Percentiles rank a stretch among this genome's conserved stretches.
Evolutionary conservation across 1,140 invertebrate species (phyloP).

Genomic region (Platorchestia sp.): DNA sequence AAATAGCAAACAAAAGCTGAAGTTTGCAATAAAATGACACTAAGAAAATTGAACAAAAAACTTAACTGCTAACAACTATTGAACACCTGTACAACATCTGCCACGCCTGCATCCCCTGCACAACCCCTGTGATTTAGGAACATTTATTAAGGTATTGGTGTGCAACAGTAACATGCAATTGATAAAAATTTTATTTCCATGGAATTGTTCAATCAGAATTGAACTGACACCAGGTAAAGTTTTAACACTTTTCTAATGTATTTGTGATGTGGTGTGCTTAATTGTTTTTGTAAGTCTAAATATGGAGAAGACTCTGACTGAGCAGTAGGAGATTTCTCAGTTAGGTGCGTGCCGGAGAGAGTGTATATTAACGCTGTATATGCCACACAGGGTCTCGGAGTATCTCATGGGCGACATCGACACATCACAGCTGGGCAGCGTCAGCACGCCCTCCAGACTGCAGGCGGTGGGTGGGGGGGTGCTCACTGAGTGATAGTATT

Average conservation of each 20-base stretch:
- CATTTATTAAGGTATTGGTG: not conserved
- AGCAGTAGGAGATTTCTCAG: not conserved
- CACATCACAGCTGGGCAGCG: constrained; percentile 63
- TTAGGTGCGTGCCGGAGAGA: not conserved
- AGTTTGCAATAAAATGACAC: too few relatives aligned
- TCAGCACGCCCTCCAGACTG: not conserved
- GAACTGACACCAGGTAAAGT: not conserved
- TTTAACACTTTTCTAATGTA: not conserved
- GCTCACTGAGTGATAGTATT: too few relatives aligned
- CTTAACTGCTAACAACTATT: too few relatives aligned
- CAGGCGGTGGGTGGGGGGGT: not conserved
- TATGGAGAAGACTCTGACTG: not conserved
- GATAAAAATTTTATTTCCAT: not conserved
- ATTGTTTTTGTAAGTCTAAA: not conserved
- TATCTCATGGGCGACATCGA: constrained; percentile 76
- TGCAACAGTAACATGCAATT: not conserved
- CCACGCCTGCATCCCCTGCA: not conserved
- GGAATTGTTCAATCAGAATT: not conserved
- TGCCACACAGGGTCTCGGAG: constrained; percentile 73
- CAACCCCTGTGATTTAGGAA: not conserved
- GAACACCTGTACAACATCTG: not conserved
- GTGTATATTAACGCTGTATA: not conserved
- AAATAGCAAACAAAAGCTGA: too few relatives aligned
- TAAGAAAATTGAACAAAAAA: too few relatives aligned
- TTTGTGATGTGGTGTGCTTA: not conserved